Evolutionary conservation across 2,113 vertebrate species (phyloP).

Genomic region (Equus quagga): DNA sequence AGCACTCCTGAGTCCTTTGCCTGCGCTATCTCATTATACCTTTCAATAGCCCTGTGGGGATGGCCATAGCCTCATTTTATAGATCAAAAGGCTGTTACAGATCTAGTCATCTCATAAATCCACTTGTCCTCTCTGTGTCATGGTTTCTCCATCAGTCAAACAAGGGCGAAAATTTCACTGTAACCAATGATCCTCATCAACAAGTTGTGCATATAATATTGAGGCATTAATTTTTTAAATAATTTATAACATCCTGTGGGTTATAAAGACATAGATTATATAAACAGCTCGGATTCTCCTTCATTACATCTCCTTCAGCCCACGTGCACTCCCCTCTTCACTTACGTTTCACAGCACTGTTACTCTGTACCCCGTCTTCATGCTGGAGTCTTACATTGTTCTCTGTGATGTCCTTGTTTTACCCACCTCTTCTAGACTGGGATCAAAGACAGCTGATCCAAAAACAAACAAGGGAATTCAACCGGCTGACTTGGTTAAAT

Average conservation of each 20-base stretch:
- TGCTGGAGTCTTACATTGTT: fast-evolving
- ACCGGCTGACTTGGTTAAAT: neutral
- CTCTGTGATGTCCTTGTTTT: neutral
- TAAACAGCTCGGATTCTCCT: neutral
- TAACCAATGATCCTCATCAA: neutral
- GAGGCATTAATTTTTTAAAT: neutral
- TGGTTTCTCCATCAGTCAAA: neutral
- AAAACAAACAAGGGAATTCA: neutral
- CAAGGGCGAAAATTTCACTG: neutral
- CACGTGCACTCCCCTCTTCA: neutral
- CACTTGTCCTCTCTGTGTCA: neutral
- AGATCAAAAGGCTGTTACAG: neutral
- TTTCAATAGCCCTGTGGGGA: neutral
- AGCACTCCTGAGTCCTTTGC: neutral
- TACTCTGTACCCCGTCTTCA: no score
- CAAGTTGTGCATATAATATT: neutral
- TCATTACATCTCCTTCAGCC: neutral
- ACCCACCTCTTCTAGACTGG: neutral
- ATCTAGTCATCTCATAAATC: neutral
- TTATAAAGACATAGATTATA: neutral
- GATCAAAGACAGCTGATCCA: neutral
- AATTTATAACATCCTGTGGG: neutral
- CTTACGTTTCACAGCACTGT: no score
- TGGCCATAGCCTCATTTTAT: neutral
- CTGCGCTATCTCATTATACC: neutral